phyloP scores from a whole-genome alignment of 2,888 invertebrate species.

The Ashinkailepas kermadecensis region DNA sequence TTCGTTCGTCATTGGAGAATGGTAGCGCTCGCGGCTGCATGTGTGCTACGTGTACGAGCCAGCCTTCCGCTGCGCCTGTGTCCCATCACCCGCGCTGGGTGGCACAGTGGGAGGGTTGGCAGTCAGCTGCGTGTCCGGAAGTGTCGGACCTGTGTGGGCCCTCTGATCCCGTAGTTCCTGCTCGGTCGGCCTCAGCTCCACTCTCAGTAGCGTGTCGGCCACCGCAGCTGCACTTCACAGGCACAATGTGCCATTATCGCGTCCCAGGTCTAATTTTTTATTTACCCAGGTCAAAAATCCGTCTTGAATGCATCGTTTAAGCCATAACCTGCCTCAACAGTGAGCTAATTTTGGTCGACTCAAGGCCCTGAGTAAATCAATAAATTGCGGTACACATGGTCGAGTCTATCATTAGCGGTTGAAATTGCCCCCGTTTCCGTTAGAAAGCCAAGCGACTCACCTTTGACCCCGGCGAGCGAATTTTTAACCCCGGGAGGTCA shows the following conservation, averaged over 20 bases:
- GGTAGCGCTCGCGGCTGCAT: too few relatives aligned
- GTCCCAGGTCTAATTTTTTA: constrained; percentile 13
- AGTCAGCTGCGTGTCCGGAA: too few relatives aligned
- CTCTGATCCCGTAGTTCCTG: too few relatives aligned
- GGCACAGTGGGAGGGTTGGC: too few relatives aligned
- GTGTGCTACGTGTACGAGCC: too few relatives aligned
- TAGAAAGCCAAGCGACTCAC: constrained; percentile 15
- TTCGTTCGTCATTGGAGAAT: too few relatives aligned
- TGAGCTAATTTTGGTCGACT: constrained; percentile 11
- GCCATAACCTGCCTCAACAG: constrained; percentile 20
- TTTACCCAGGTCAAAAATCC: constrained; percentile 20
- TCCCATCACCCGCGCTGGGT: too few relatives aligned
- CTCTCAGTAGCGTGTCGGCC: not conserved
- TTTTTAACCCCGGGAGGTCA: constrained; percentile 12
- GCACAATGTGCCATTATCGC: constrained; percentile 18
- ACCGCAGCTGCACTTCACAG: not conserved
- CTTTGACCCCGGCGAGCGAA: not conserved
- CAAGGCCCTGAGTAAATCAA: constrained; percentile 14
- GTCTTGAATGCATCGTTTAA: constrained; percentile 20
- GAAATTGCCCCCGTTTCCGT: constrained; percentile 18
- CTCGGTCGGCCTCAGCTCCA: not conserved
- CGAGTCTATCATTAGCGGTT: constrained; percentile 2
- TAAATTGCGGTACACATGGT: constrained; percentile 12
- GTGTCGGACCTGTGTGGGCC: too few relatives aligned
- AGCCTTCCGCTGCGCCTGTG: too few relatives aligned